phyloP scores from a whole-genome alignment of 2,888 invertebrate species.

The Arrhopalites spinosus region DNA sequence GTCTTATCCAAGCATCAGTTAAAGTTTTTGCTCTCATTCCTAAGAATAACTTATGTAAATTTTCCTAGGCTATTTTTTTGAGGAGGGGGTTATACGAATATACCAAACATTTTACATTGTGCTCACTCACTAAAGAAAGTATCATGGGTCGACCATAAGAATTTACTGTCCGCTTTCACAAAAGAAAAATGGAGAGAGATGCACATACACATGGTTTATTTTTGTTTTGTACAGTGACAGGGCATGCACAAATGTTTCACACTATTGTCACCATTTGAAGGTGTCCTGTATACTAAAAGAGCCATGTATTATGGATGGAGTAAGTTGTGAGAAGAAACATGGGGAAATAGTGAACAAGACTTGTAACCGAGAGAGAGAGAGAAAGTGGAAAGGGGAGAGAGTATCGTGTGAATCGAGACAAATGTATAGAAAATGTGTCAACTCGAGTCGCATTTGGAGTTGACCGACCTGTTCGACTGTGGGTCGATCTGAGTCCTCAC shows the following conservation, averaged over 20 bases:
- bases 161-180: no score
- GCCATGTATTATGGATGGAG: constrained; percentile 2
- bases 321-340: neutral
- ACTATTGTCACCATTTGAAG: no score
- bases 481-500: constrained; percentile 20
- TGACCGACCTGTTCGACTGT: constrained; percentile 26
- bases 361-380: neutral
- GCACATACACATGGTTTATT: neutral
- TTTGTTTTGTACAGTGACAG: no score
- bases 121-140: no score
- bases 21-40: constrained; percentile 18
- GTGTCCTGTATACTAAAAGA: neutral
- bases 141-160: no score
- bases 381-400: neutral
- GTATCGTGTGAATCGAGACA: constrained; percentile 16
- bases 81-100: no score
- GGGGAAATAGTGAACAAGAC: neutral
- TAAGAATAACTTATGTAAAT: constrained; percentile 23
- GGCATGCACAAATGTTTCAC: no score
- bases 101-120: no score
- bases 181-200: neutral
- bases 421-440: constrained; percentile 21
- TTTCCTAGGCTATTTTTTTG: neutral
- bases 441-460: constrained; percentile 11
- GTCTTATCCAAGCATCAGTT: constrained; percentile 8